phyloP scores from a whole-genome alignment of 2,888 invertebrate genomes.

The Ametastegia equiseti region DNA sequence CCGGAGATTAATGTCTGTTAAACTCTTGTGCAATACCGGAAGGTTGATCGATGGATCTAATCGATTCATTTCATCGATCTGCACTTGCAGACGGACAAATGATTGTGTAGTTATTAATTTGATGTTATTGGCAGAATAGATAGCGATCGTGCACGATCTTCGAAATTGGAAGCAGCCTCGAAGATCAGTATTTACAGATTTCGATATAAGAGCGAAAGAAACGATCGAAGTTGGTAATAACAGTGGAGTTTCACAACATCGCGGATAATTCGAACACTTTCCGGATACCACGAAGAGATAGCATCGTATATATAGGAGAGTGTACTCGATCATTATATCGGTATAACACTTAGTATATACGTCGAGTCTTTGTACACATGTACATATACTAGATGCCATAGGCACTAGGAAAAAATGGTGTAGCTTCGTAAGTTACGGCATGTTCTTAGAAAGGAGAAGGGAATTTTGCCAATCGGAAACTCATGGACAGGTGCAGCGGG shows the following conservation, averaged over 20 bases:
- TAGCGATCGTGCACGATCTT: neutral
- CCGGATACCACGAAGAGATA: constrained; percentile 28
- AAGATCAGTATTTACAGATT: constrained; percentile 22
- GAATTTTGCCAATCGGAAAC: constrained; percentile 34
- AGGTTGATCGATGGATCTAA: neutral
- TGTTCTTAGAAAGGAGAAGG: constrained; percentile 32
- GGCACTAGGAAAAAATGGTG: neutral
- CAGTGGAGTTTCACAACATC: constrained; percentile 38
- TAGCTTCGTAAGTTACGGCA: constrained; percentile 21
- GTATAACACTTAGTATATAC: constrained; percentile 14
- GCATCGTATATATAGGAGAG: too few species aligned
- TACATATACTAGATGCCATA: neutral
- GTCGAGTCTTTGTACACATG: neutral
- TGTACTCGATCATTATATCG: constrained; percentile 17
- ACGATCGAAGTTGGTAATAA: constrained; percentile 29
- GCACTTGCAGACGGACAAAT: neutral
- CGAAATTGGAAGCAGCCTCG: constrained; percentile 18
- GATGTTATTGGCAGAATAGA: too few species aligned
- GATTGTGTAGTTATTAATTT: neutral
- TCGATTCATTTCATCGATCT: neutral
- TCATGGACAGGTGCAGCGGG: constrained; percentile 36
- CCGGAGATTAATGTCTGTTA: neutral
- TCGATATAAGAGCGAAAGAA: constrained; percentile 20
- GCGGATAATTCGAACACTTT: constrained; percentile 34
- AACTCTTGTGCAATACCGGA: neutral